A percentile compares a stretch with the other conserved stretches of the same genome.
These are phyloP conservation scores for Megaptera novaeangliae DNA, from an alignment of 2,113 vertebrate species.

Conservation along the genomic window DNA sequence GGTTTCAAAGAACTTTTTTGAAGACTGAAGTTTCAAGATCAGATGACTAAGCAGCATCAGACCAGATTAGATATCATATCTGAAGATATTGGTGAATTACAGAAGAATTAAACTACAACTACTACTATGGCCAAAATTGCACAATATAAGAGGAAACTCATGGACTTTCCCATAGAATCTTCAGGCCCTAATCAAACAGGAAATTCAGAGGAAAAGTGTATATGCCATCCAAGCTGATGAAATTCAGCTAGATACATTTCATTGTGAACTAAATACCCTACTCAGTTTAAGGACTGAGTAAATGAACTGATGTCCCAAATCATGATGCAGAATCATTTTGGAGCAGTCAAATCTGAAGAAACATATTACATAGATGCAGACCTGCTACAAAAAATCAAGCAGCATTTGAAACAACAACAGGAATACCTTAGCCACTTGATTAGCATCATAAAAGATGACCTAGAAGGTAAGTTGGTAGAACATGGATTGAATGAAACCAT, in stretches of 20 bases:
- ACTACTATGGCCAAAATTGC: no score
- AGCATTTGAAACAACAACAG: slow-evolving; percentile 97
- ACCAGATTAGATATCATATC: no score
- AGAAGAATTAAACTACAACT: no score
- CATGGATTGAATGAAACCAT: slow-evolving; percentile 92
- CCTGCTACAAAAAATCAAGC: slow-evolving; percentile 94
- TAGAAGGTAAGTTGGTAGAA: slow-evolving; percentile 96
- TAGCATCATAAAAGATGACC: slow-evolving; percentile 94
- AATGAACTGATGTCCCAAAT: slow-evolving; percentile 93
- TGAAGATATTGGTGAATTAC: no score
- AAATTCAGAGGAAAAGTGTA: slow-evolving; percentile 96
- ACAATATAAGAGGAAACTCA: no score
- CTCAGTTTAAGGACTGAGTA: slow-evolving; percentile 92
- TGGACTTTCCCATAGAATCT: no score
- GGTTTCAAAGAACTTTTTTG: no score
- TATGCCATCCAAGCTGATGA: slow-evolving; percentile 98
- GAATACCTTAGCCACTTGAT: slow-evolving; percentile 96
- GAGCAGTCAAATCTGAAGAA: slow-evolving; percentile 93
- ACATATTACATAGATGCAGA: slow-evolving; percentile 93
- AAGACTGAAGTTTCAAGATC: no score
- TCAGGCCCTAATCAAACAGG: slow-evolving; percentile 96
- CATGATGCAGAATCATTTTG: slow-evolving; percentile 98
- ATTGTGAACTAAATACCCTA: slow-evolving; percentile 97
- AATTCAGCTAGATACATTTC: slow-evolving; percentile 96
- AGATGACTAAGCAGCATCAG: no score